These are phyloP conservation scores for Geophilus truncorum DNA, from an alignment of 2,888 invertebrate genomes.

Conservation along the genomic window DNA sequence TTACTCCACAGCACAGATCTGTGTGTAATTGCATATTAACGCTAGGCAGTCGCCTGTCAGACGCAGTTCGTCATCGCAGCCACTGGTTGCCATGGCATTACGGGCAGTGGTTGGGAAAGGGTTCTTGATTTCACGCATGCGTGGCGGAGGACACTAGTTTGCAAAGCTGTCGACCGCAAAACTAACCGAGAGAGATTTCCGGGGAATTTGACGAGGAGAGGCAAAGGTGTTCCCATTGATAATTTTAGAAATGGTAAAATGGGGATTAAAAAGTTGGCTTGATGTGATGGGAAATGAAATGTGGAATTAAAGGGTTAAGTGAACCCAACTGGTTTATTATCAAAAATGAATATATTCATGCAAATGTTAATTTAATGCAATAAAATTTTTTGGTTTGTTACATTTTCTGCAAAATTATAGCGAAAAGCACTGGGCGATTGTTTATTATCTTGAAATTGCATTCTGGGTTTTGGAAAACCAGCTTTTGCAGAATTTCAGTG, in stretches of 20 bases:
- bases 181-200: not conserved
- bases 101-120: not conserved
- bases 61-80: not conserved
- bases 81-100: slow-evolving; percentile 31
- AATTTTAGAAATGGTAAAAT: not conserved
- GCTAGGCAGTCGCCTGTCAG: not conserved
- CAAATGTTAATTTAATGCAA: no score
- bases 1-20: not conserved
- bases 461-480: no score
- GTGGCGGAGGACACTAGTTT: not conserved
- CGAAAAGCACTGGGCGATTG: no score
- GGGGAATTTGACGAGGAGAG: not conserved
- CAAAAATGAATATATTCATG: no score
- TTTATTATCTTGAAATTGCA: no score
- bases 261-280: not conserved
- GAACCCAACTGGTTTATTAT: no score
- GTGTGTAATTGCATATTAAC: slow-evolving; percentile 18
- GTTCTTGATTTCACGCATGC: not conserved
- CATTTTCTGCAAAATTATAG: no score
- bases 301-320: not conserved
- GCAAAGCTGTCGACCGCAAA: not conserved
- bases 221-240: not conserved
- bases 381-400: no score
- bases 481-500: no score
- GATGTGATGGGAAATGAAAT: not conserved